These are phyloP conservation scores for Pseudococcus longispinus DNA, from an alignment of 2,888 invertebrate species.

Conservation along the genomic window DNA sequence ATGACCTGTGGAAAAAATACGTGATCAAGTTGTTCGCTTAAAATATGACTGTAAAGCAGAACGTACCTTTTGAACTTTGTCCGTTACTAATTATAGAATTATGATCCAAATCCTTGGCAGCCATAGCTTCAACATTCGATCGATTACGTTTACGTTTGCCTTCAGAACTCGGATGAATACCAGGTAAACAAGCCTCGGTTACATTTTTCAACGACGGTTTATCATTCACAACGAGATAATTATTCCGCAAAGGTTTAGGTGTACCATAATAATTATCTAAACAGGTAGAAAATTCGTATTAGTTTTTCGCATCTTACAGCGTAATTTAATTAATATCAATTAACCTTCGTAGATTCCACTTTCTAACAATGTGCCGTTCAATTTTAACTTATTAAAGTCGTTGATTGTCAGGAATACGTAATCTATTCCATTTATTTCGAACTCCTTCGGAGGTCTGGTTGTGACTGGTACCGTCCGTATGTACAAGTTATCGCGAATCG, in stretches of 20 bases:
- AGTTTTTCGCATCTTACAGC: neutral
- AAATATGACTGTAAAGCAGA: neutral
- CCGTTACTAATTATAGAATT: constrained; percentile 11
- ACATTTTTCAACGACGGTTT: constrained; percentile 26
- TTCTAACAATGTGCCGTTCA: constrained; percentile 68
- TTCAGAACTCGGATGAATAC: constrained; percentile 66
- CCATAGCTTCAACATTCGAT: constrained; percentile 67
- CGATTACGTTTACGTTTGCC: constrained; percentile 67
- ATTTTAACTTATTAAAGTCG: constrained; percentile 68
- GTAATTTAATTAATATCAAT: constrained; percentile 3
- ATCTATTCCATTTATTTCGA: constrained; percentile 70
- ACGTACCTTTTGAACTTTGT: constrained; percentile 46
- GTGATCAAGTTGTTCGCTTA: neutral
- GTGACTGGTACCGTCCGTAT: constrained; percentile 71
- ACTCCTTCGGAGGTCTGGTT: constrained; percentile 67
- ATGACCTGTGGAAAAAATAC: constrained; percentile 16
- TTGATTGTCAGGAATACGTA: constrained; percentile 69
- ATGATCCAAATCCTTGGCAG: constrained; percentile 62
- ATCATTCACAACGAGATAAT: constrained; percentile 60
- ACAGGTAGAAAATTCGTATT: neutral
- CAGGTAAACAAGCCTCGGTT: constrained; percentile 62
- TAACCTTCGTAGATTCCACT: constrained; percentile 71
- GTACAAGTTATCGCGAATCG: constrained; percentile 72
- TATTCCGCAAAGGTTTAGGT: constrained; percentile 66
- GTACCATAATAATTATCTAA: constrained; percentile 68